These are phyloP conservation scores for Apteryx owenii DNA, from an alignment of 2,113 vertebrate genomes.

Conservation along the genomic window DNA sequence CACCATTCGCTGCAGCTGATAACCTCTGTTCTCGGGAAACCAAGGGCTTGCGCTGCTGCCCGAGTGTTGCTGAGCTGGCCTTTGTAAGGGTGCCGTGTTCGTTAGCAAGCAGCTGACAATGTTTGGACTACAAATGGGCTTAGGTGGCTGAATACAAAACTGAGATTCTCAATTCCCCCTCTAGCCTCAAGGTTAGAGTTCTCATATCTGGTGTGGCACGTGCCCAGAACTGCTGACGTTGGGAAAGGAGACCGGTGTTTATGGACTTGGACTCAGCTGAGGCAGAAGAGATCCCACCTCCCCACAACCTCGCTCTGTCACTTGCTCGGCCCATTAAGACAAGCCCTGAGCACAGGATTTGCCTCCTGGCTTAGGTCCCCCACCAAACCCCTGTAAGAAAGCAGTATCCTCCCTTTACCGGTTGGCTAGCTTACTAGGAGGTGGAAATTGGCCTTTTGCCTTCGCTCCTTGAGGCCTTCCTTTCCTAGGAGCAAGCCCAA, in stretches of 20 bases:
- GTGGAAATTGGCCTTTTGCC: neutral
- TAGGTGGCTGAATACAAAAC: neutral
- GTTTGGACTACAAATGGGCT: neutral
- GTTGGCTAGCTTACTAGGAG: neutral
- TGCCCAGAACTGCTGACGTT: neutral
- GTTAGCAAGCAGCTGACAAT: neutral
- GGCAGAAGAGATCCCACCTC: neutral
- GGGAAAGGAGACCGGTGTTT: neutral
- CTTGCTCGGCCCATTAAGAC: fast-evolving
- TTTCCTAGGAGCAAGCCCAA: neutral
- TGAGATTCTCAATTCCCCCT: neutral
- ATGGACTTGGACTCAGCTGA: neutral
- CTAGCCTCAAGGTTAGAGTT: neutral
- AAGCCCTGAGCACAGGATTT: neutral
- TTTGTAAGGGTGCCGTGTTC: neutral
- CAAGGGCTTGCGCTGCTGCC: neutral
- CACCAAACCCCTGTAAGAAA: neutral
- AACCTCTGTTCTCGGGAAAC: neutral
- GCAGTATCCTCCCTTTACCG: neutral
- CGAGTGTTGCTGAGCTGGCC: neutral
- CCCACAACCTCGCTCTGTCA: neutral
- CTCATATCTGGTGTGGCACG: neutral
- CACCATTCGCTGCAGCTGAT: neutral
- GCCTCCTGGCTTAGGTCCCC: neutral
- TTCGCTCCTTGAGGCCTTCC: neutral